Percentiles rank a stretch among this genome's conserved stretches.
These are phyloP conservation scores for Pseudorectes ferrugineus DNA, from an alignment of 2,113 vertebrate species.

Conservation along the genomic window DNA sequence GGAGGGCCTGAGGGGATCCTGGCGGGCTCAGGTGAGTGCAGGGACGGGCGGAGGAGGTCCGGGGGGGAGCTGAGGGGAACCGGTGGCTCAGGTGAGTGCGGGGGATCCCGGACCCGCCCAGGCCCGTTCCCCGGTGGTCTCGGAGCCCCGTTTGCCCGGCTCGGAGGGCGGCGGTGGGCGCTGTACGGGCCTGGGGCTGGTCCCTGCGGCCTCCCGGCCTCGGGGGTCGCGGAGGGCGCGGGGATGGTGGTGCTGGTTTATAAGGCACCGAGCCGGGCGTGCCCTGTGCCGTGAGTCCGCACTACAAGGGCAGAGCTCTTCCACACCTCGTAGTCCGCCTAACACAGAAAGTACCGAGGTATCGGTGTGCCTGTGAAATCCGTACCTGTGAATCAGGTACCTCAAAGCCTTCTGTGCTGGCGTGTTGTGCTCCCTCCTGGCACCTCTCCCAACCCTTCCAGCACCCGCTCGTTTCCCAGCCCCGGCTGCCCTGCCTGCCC, in stretches of 20 bases:
- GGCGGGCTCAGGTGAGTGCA: not conserved
- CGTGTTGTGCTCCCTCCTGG: not conserved
- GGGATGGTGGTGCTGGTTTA: accelerated
- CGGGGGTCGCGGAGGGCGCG: too few relatives aligned
- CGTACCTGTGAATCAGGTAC: accelerated
- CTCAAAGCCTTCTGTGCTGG: not conserved
- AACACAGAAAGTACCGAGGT: accelerated
- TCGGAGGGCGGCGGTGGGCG: not conserved
- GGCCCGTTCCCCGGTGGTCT: accelerated
- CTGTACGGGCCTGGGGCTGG: accelerated
- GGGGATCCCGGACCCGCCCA: not conserved
- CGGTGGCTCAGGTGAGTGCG: not conserved
- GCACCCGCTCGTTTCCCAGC: not conserved
- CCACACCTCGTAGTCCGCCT: accelerated
- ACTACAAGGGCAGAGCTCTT: accelerated
- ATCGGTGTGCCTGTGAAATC: accelerated
- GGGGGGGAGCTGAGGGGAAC: not conserved
- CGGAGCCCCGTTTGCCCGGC: not conserved
- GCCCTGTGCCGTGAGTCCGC: accelerated
- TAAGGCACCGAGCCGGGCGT: accelerated
- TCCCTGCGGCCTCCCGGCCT: not conserved
- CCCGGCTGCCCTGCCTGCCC: constrained; percentile 4
- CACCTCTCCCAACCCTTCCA: not conserved
- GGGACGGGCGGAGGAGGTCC: not conserved
- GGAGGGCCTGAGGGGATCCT: too few relatives aligned